Conservation (phyloP, 2,888 invertebrate species). For the Teleogryllus oceanicus region DNA sequence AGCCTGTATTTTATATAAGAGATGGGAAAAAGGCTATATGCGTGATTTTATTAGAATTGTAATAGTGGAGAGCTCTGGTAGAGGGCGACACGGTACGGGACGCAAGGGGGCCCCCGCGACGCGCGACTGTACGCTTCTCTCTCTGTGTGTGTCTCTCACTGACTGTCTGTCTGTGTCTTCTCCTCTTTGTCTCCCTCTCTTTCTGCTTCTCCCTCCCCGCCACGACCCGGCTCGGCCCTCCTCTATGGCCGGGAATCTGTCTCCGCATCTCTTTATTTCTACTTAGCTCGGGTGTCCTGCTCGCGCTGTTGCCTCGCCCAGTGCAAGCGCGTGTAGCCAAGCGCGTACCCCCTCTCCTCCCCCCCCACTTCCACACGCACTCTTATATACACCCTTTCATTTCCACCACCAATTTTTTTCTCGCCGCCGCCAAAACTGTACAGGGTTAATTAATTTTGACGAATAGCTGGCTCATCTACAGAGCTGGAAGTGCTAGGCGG, state of each 20-base stretch:
- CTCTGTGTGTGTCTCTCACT: neutral
- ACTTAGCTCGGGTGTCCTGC: neutral
- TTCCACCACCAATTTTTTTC: slow-evolving; percentile 3
- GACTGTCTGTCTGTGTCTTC: too few species aligned
- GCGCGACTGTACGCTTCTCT: neutral
- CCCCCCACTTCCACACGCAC: neutral
- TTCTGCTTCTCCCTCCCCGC: neutral
- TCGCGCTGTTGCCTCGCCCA: neutral
- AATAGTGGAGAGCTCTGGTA: neutral
- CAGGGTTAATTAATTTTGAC: slow-evolving; percentile 18
- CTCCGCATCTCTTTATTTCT: slow-evolving; percentile 18
- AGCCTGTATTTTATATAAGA: slow-evolving; percentile 18
- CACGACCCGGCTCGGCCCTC: neutral
- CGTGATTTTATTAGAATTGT: slow-evolving; percentile 18
- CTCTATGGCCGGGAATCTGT: slow-evolving; percentile 9
- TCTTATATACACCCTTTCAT: slow-evolving; percentile 18
- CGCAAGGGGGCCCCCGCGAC: too few species aligned
- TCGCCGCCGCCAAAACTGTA: neutral
- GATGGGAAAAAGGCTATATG: slow-evolving; percentile 18
- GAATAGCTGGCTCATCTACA: slow-evolving; percentile 10
- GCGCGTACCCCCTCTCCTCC: neutral
- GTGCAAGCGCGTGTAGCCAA: neutral
- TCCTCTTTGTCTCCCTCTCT: neutral
- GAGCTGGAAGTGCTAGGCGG: neutral
- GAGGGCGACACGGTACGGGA: too few species aligned